These are phyloP conservation scores for Acrobasis consociella DNA, from an alignment of 2,888 invertebrate genomes.

Conservation along the genomic window DNA sequence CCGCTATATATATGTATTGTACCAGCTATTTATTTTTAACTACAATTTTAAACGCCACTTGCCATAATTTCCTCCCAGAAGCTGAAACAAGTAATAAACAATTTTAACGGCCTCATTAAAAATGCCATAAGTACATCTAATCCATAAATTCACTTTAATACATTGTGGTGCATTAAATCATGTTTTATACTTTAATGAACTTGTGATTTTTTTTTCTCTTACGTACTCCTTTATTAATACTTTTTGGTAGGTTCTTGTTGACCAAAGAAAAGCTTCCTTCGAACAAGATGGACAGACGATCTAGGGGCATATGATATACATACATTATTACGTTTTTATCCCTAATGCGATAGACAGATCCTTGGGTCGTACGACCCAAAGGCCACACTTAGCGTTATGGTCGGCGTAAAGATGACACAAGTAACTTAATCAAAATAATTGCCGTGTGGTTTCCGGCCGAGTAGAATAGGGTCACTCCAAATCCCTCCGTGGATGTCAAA, in stretches of 20 bases:
- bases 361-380: too few relatives aligned
- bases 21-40: background rate
- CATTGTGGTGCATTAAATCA: slow-evolving; percentile 21
- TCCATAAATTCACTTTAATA: slow-evolving; percentile 22
- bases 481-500: too few relatives aligned
- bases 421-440: too few relatives aligned
- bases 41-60: slow-evolving; percentile 6
- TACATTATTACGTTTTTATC: too few relatives aligned
- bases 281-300: too few relatives aligned
- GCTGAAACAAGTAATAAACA: slow-evolving; percentile 18
- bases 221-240: background rate
- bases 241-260: background rate
- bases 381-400: too few relatives aligned
- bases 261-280: too few relatives aligned
- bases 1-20: background rate
- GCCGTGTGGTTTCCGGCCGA: too few relatives aligned
- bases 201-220: slow-evolving; percentile 15
- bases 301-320: too few relatives aligned
- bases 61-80: slow-evolving; percentile 16
- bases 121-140: slow-evolving; percentile 22
- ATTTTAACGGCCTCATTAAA: slow-evolving; percentile 24
- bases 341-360: too few relatives aligned
- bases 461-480: too few relatives aligned
- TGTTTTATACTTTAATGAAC: slow-evolving; percentile 23
- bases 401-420: too few relatives aligned